Evolutionary conservation across 2,113 vertebrate genomes (phyloP).

Genomic region (Engraulis encrasicolus): DNA sequence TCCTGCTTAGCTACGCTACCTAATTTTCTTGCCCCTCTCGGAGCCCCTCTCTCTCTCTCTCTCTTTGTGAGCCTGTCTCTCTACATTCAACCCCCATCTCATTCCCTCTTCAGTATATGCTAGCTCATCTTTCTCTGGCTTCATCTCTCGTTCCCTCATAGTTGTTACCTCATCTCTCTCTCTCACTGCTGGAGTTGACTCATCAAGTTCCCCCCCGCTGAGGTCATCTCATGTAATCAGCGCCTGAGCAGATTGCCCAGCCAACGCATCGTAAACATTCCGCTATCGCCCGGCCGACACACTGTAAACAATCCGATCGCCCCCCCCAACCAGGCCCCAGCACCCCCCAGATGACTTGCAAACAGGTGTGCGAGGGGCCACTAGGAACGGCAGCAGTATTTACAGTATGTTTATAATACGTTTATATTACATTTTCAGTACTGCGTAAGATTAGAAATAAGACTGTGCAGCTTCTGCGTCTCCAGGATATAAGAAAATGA

Average conservation of each 20-base stretch:
- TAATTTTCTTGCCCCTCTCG: too few species aligned
- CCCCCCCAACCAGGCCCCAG: too few species aligned
- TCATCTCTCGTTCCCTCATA: background rate
- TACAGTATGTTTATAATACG: background rate
- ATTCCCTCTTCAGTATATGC: too few species aligned
- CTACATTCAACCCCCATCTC: too few species aligned
- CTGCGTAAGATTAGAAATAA: too few species aligned
- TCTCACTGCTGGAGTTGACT: slow-evolving; percentile 16
- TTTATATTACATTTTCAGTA: background rate
- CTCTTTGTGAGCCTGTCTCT: too few species aligned
- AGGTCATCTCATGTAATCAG: slow-evolving; percentile 21
- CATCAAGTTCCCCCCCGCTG: slow-evolving; percentile 3
- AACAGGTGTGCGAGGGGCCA: background rate
- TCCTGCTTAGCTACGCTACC: too few species aligned
- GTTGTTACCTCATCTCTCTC: too few species aligned
- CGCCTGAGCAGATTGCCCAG: background rate
- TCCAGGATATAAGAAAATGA: background rate
- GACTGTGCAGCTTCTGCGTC: background rate
- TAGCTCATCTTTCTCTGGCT: too few species aligned
- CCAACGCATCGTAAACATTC: slow-evolving; percentile 12
- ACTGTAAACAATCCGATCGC: too few species aligned
- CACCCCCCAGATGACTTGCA: background rate
- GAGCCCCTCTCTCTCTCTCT: too few species aligned
- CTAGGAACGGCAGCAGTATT: background rate
- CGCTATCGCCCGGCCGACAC: background rate